Evolutionary conservation across 2,113 vertebrate genomes (phyloP).

Genomic region (Nothobranchius kuhntae): DNA sequence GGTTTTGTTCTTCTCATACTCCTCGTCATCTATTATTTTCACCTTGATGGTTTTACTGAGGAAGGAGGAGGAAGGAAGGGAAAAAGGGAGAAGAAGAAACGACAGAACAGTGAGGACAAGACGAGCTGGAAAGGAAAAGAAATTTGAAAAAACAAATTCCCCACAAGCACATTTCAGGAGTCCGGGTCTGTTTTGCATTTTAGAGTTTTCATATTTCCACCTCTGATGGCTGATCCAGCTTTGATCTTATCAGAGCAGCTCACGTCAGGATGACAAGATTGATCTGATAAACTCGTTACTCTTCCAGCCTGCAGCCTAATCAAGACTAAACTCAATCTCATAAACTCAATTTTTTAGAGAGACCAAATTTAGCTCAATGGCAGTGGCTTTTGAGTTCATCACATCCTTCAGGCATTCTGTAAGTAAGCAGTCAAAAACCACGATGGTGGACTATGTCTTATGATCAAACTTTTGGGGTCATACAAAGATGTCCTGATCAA

Average conservation of each 20-base stretch:
- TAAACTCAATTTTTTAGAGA: not conserved
- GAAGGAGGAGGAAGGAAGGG: constrained; percentile 12
- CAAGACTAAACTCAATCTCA: constrained; percentile 9
- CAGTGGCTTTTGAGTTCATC: constrained; percentile 13
- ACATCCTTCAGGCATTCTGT: constrained; percentile 17
- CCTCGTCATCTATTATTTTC: constrained; percentile 99
- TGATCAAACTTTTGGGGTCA: not conserved
- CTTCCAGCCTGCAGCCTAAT: constrained; percentile 13
- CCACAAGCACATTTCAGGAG: constrained; percentile 12
- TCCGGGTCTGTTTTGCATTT: not conserved
- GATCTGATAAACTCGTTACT: constrained; percentile 10
- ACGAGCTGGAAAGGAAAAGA: constrained; percentile 39
- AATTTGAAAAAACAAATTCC: constrained; percentile 37
- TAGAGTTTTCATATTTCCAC: not conserved
- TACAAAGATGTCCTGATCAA: not conserved
- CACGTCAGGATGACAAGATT: constrained; percentile 26
- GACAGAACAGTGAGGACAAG: constrained; percentile 62
- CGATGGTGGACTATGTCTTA: not conserved
- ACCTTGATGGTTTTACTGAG: constrained; percentile 98
- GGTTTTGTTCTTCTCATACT: constrained; percentile 99
- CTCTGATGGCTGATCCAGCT: constrained; percentile 17
- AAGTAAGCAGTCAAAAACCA: not conserved
- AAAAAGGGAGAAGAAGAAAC: constrained; percentile 12
- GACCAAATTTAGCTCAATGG: not conserved
- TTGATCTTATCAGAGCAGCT: constrained; percentile 19